Evolutionary conservation across 2,797 vertebrate genomes (phyloP).

Genomic region (Pipistrellus pipistrellus): DNA sequence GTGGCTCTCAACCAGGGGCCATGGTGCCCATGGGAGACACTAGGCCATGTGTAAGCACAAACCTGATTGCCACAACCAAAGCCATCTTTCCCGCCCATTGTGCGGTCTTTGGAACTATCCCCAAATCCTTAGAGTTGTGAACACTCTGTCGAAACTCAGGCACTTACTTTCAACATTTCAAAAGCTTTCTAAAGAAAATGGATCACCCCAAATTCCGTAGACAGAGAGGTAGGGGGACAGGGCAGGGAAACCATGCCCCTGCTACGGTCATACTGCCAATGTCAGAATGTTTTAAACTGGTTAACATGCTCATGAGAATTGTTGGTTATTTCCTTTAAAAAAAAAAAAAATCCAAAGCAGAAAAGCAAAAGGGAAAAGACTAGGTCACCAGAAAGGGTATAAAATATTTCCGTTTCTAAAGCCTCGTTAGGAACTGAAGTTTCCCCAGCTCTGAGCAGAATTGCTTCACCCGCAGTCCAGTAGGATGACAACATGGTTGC

Average conservation of each 20-base stretch:
- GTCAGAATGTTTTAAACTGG: background rate
- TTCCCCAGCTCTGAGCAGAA: background rate
- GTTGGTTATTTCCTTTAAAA: constrained; percentile 6
- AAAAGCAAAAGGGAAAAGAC: background rate
- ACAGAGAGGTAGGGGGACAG: too few relatives aligned
- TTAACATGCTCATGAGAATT: background rate
- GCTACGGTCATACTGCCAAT: rapidly evolving
- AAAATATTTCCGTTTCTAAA: constrained; percentile 21
- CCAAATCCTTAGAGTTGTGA: background rate
- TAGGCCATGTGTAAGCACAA: background rate
- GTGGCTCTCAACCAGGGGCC: background rate
- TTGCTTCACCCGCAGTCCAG: constrained; percentile 5
- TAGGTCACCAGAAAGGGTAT: background rate
- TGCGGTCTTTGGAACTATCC: background rate
- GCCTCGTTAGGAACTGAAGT: background rate
- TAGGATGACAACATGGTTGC: background rate
- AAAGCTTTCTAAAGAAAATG: constrained; percentile 12
- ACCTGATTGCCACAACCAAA: background rate
- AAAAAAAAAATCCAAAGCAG: background rate
- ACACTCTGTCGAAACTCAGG: background rate
- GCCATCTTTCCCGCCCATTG: background rate
- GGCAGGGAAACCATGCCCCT: rapidly evolving
- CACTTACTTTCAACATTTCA: background rate
- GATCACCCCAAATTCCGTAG: background rate
- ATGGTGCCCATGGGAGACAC: rapidly evolving